phyloP scores from a whole-genome alignment of 1,140 invertebrate species.

The Bombus consobrinus region DNA sequence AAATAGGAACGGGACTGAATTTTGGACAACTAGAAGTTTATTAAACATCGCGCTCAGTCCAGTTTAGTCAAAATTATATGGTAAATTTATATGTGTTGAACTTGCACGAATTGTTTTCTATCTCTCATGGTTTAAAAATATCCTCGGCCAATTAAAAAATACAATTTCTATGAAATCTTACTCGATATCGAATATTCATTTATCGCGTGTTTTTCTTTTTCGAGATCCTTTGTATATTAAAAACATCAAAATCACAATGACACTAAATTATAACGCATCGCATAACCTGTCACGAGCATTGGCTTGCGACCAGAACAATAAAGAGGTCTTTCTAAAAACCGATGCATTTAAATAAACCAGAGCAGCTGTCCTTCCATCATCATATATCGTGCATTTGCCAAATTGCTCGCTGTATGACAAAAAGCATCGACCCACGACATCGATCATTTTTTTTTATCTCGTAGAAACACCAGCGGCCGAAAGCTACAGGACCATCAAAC shows the following conservation, averaged over 20 bases:
- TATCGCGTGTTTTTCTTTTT: neutral
- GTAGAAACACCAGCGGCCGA: neutral
- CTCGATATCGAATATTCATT: too few relatives aligned
- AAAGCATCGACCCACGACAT: constrained; percentile 16
- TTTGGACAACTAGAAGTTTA: neutral
- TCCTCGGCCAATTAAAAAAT: too few relatives aligned
- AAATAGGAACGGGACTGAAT: neutral
- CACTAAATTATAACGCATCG: neutral
- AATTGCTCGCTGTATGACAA: constrained; percentile 3
- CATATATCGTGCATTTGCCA: constrained; percentile 4
- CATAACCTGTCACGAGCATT: neutral
- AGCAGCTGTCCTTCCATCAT: constrained; percentile 5
- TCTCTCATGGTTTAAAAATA: too few relatives aligned
- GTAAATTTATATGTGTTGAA: neutral
- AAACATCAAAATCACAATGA: neutral
- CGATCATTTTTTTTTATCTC: neutral
- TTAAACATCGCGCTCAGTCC: too few relatives aligned
- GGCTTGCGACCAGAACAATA: neutral
- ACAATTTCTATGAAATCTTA: too few relatives aligned
- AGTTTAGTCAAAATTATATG: neutral
- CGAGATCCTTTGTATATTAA: neutral
- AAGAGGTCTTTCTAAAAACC: neutral
- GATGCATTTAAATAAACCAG: constrained; percentile 8
- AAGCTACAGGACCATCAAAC: neutral
- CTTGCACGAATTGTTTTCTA: too few relatives aligned